Evolutionary conservation across 2,888 invertebrate genomes (phyloP).

Genomic region (Cynaeus angustus): DNA sequence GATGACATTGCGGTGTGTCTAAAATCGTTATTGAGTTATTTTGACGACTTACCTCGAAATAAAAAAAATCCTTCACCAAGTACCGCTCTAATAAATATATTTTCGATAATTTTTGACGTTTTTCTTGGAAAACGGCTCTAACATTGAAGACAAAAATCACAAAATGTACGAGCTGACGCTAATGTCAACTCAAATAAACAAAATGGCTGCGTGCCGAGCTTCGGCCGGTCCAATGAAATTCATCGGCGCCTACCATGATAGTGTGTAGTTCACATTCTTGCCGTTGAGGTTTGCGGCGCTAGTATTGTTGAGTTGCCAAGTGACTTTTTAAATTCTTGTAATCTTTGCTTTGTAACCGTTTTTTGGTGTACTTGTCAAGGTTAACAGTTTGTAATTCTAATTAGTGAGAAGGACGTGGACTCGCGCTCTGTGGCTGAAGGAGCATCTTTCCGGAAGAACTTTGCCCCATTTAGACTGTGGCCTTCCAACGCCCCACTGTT

Average conservation of each 20-base stretch:
- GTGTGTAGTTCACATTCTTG: constrained; percentile 38
- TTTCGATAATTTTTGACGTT: constrained; percentile 2
- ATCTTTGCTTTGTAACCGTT: constrained; percentile 37
- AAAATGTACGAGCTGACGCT: constrained; percentile 41
- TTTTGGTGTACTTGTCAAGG: constrained; percentile 46
- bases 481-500: constrained; percentile 38
- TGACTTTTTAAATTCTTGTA: constrained; percentile 46
- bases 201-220: constrained; percentile 20
- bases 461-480: constrained; percentile 17
- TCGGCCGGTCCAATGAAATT: neutral
- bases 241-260: constrained; percentile 7
- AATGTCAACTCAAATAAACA: constrained; percentile 37
- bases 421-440: neutral
- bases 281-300: constrained; percentile 2
- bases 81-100: constrained; percentile 31
- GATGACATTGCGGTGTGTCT: constrained; percentile 4
- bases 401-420: neutral
- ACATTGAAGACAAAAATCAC: constrained; percentile 17
- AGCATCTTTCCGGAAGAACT: neutral
- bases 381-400: constrained; percentile 21
- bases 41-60: constrained; percentile 29
- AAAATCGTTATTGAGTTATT: constrained; percentile 21
- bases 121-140: constrained; percentile 17
- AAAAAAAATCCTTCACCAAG: constrained; percentile 35
- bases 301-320: constrained; percentile 38